Conservation (phyloP, 2,888 invertebrate species). For the Opisthograptis luteolata region DNA sequence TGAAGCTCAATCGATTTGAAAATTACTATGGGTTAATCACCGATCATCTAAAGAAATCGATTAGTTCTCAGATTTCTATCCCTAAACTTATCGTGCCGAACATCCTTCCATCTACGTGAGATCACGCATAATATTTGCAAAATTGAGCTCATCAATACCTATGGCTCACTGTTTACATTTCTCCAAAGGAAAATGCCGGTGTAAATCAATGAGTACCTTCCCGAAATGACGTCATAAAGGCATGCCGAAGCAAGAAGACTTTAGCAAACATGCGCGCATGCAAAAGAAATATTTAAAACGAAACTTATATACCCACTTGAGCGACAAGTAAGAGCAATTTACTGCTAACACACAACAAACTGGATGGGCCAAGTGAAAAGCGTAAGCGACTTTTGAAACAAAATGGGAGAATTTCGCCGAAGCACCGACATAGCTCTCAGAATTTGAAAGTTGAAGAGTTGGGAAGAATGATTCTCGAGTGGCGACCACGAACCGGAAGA, state of each 20-base stretch:
- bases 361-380: constrained; percentile 32
- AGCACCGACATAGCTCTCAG: too few species aligned
- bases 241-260: constrained; percentile 38
- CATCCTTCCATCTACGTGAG: constrained; percentile 13
- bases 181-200: constrained; percentile 24
- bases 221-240: constrained; percentile 52
- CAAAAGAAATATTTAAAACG: constrained; percentile 41
- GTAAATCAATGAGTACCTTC: constrained; percentile 43
- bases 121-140: constrained; percentile 24
- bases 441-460: too few species aligned
- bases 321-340: constrained; percentile 66
- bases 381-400: constrained; percentile 3
- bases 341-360: constrained; percentile 44
- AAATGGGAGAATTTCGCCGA: background rate
- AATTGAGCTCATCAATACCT: constrained; percentile 30
- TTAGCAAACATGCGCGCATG: constrained; percentile 45
- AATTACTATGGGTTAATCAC: background rate
- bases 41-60: too few species aligned
- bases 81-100: constrained; percentile 27
- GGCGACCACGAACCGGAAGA: too few species aligned
- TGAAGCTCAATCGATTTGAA: background rate
- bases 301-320: constrained; percentile 59
- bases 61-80: too few species aligned
- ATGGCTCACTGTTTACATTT: constrained; percentile 22
- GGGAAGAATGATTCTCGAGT: too few species aligned